These are phyloP conservation scores for Otolemur garnettii DNA, from an alignment of 2,113 vertebrate genomes.

Conservation along the genomic window DNA sequence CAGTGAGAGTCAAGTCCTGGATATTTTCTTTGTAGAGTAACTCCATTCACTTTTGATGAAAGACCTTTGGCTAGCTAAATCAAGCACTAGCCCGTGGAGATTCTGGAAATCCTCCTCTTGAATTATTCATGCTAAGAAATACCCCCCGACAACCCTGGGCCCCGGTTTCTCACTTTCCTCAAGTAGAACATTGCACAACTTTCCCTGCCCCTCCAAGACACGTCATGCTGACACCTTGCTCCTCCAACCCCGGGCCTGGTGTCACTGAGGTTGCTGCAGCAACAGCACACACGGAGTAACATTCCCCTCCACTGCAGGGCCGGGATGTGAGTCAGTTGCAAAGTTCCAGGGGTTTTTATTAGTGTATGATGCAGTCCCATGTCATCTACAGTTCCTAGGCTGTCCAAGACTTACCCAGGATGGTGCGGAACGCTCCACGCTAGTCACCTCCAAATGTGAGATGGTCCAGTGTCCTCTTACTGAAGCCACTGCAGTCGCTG, in stretches of 20 bases:
- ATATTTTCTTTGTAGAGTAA: constrained; percentile 5
- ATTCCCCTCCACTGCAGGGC: constrained; percentile 22
- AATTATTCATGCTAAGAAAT: constrained; percentile 23
- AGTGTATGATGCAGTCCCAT: constrained; percentile 1
- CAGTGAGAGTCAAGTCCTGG: neutral
- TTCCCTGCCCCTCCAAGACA: neutral
- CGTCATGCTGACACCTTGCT: constrained; percentile 48
- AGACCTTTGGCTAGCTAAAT: neutral
- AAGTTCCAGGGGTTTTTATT: constrained; percentile 82
- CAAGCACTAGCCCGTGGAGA: neutral
- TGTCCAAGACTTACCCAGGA: constrained; percentile 28
- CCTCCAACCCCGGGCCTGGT: neutral
- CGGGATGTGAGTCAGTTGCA: constrained; percentile 73
- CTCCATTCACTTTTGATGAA: neutral
- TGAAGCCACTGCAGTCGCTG: neutral
- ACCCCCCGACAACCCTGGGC: neutral
- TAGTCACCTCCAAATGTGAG: constrained; percentile 16
- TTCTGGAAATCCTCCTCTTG: neutral
- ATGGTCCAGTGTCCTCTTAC: neutral
- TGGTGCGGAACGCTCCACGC: neutral
- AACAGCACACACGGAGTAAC: constrained; percentile 68
- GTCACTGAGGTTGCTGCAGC: constrained; percentile 72
- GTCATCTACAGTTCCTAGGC: constrained; percentile 46
- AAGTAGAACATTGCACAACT: neutral
- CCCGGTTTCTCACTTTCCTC: neutral